These are phyloP conservation scores for Polypterus senegalus DNA, from an alignment of 2,113 vertebrate genomes.

Conservation along the genomic window DNA sequence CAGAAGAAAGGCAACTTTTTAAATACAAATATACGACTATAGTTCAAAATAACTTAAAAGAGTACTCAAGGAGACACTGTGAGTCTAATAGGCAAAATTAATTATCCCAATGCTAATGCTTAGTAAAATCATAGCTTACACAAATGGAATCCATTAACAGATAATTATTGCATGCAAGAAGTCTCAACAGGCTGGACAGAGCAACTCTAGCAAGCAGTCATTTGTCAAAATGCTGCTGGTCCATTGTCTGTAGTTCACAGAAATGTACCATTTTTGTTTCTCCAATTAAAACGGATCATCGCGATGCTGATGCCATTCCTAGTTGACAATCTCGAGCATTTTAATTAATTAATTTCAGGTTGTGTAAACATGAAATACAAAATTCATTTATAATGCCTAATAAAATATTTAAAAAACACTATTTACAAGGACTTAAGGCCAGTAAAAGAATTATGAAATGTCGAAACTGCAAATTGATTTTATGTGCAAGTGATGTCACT, in stretches of 20 bases:
- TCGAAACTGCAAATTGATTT: background rate
- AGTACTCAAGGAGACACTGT: too few species aligned
- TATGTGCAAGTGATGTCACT: too few species aligned
- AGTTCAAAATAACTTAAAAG: too few species aligned
- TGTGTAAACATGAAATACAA: conserved; percentile 44
- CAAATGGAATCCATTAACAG: conserved; percentile 18
- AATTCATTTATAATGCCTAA: conserved; percentile 43
- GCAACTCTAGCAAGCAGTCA: conserved; percentile 21
- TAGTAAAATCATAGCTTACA: conserved; percentile 6
- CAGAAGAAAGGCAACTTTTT: too few species aligned
- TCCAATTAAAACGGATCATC: conserved; percentile 47
- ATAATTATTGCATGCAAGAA: conserved; percentile 14
- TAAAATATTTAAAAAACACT: conserved; percentile 29
- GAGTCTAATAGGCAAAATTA: conserved; percentile 4
- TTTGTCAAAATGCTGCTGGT: conserved; percentile 30
- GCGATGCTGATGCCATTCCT: conserved; percentile 31
- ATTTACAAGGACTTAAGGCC: background rate
- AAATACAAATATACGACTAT: too few species aligned
- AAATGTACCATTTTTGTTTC: conserved; percentile 43
- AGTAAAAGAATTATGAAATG: background rate
- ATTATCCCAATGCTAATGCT: conserved; percentile 14
- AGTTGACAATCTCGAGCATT: conserved; percentile 39
- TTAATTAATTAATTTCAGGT: conserved; percentile 48
- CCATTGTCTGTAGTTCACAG: conserved; percentile 8
- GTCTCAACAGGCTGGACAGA: conserved; percentile 9